These are phyloP conservation scores for Dasysyrphus tricinctus DNA, from an alignment of 2,888 invertebrate genomes.

Conservation along the genomic window DNA sequence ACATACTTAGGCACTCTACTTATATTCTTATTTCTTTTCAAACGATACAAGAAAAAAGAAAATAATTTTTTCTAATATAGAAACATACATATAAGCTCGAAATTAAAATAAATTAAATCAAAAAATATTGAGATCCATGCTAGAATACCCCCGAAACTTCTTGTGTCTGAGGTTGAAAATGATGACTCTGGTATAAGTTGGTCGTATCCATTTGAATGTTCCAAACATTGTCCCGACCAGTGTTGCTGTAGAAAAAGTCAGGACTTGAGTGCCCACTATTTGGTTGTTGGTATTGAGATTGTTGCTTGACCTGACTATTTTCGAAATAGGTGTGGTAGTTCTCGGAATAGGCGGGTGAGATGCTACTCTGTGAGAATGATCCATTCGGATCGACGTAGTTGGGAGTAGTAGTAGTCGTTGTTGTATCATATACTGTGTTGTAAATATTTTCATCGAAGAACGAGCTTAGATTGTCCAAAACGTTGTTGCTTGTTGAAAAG, in stretches of 20 bases:
- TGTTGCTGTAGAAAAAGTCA: slow-evolving; percentile 82
- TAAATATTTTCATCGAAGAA: slow-evolving; percentile 73
- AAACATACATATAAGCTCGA: neutral
- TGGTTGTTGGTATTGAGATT: slow-evolving; percentile 74
- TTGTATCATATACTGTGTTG: slow-evolving; percentile 63
- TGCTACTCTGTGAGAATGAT: slow-evolving; percentile 38
- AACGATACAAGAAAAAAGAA: slow-evolving; percentile 2
- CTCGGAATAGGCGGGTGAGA: slow-evolving; percentile 54
- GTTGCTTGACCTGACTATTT: slow-evolving; percentile 57
- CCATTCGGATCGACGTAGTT: slow-evolving; percentile 40
- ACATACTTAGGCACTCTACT: slow-evolving; percentile 32
- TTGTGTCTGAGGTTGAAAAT: slow-evolving; percentile 46
- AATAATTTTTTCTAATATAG: slow-evolving; percentile 19
- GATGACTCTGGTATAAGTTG: slow-evolving; percentile 54
- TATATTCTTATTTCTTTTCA: neutral
- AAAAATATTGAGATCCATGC: slow-evolving; percentile 7
- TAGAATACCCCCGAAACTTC: slow-evolving; percentile 57
- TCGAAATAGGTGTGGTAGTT: slow-evolving; percentile 53
- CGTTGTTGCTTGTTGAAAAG: slow-evolving; percentile 39
- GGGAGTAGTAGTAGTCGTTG: slow-evolving; percentile 10
- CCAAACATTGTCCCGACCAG: slow-evolving; percentile 81
- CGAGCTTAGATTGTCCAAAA: slow-evolving; percentile 49
- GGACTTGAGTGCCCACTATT: slow-evolving; percentile 76
- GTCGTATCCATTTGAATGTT: slow-evolving; percentile 81
- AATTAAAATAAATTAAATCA: slow-evolving; percentile 9